Conservation (phyloP, 2,797 vertebrate species). For the Bradypodion ventrale region DNA sequence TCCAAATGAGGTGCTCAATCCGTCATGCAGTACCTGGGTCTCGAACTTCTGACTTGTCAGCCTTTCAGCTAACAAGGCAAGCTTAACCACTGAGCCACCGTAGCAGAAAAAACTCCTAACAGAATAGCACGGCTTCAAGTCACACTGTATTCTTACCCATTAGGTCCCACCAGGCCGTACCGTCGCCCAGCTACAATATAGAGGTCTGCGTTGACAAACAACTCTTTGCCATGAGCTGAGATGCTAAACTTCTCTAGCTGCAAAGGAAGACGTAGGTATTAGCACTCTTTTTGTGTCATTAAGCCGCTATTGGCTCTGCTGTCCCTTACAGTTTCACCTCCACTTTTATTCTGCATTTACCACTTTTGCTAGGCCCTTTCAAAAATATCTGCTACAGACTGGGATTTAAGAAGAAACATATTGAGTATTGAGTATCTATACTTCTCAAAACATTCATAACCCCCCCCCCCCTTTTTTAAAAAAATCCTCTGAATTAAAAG, state of each 20-base stretch:
- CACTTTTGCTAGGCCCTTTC: not conserved
- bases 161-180: slow-evolving; percentile 94
- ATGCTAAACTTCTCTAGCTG: slow-evolving; percentile 95
- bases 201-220: slow-evolving; percentile 92
- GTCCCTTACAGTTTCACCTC: not conserved
- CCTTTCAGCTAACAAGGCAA: no score
- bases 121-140: not conserved
- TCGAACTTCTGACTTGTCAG: no score
- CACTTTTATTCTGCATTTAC: not conserved
- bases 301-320: not conserved
- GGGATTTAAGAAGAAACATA: no score
- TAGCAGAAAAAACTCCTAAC: not conserved
- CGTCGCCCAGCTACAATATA: slow-evolving; percentile 89
- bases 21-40: no score
- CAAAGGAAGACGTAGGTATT: slow-evolving; percentile 54
- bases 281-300: not conserved
- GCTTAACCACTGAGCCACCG: no score
- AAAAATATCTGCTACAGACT: not conserved
- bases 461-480: no score
- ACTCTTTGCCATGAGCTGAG: slow-evolving; percentile 92
- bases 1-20: no score
- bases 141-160: slow-evolving; percentile 79
- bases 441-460: no score
- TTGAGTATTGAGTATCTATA: no score
- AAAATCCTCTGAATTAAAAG: no score